Base-by-base conservation (phyloP, 2,888 invertebrate genomes). In the Hymenopus coronatus region DNA sequence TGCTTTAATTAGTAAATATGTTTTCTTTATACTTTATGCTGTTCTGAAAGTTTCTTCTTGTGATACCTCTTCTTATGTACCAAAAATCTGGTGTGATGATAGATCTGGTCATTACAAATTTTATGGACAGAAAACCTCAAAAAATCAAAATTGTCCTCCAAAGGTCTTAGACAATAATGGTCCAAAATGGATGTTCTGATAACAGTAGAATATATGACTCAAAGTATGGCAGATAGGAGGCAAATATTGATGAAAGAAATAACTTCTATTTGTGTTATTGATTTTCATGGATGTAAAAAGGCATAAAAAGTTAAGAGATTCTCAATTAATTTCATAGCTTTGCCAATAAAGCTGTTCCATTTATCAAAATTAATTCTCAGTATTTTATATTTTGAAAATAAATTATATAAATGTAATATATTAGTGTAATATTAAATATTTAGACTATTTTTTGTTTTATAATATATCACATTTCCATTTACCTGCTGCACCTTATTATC, bases 81-180 rank as follows among this genome's bases (percentile, higher is more conserved):
- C 89, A 88, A 89, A 87, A 89, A 89, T 90, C 90, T 90, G 90
- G 90, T 90, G 90, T 90, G 90, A 90, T 90, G 90, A 86, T 85
- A 87, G 83, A 89, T 70, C 25, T 88, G 54, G 83, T 88, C 40
- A 86, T 70, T 89, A 89, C 70, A 88, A 88, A 89, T 88, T 2
- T 70, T 70, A 70, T 70, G 54, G 54, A 70, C 54, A 70, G 54
- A 70, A 70, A 70, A 83, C 82, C n/a, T 54, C 54, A 84, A 85
- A 87, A 87, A 85, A 81, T 30, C 84, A 85, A 87, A 84, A 30
- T 82, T 40, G 70, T 88, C 54, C 85, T 83, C 86, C 54, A 70
- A 20, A 87, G 88, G 84, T 87, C 83, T 83, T 87, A 84, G 89
- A 87, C 81, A 20, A 87, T 40, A 89, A 89, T 89, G 89, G 89